Conservation (phyloP, 2,888 invertebrate genomes). For the Liopterus haemorrhoidalis region DNA sequence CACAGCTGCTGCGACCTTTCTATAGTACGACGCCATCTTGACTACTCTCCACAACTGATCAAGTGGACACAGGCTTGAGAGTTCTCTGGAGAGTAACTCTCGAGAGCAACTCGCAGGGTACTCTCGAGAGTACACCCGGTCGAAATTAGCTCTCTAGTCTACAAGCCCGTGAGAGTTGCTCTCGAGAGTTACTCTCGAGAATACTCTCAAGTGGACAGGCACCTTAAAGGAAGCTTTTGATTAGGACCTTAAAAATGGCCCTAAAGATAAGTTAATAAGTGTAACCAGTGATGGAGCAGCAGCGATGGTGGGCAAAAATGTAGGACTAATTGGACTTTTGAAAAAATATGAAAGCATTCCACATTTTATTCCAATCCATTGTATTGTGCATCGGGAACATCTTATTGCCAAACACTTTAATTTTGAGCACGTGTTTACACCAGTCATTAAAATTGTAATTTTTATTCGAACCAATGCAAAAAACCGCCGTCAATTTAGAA, state of each 20-base stretch:
- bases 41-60: too few species aligned
- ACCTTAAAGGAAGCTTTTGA: not conserved
- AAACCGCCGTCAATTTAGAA: conserved; percentile 12
- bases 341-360: conserved; percentile 13
- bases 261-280: conserved; percentile 1
- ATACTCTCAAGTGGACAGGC: not conserved
- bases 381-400: conserved; percentile 12
- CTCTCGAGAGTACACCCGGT: too few species aligned
- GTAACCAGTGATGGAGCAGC: conserved; percentile 1
- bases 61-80: too few species aligned
- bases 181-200: not conserved
- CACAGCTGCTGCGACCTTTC: too few species aligned
- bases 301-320: conserved; percentile 3
- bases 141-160: not conserved
- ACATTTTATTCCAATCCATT: conserved; percentile 6
- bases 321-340: conserved; percentile 10
- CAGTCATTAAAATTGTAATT: conserved; percentile 13
- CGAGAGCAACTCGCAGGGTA: too few species aligned
- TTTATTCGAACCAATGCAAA: conserved; percentile 7
- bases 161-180: not conserved
- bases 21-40: too few species aligned
- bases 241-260: not conserved
- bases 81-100: too few species aligned
- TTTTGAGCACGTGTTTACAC: conserved; percentile 12
- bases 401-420: conserved; percentile 10